Percentiles rank a stretch among this genome's conserved stretches.
Evolutionary conservation across 1,140 invertebrate species (phyloP).

Genomic region (Atta texana): DNA sequence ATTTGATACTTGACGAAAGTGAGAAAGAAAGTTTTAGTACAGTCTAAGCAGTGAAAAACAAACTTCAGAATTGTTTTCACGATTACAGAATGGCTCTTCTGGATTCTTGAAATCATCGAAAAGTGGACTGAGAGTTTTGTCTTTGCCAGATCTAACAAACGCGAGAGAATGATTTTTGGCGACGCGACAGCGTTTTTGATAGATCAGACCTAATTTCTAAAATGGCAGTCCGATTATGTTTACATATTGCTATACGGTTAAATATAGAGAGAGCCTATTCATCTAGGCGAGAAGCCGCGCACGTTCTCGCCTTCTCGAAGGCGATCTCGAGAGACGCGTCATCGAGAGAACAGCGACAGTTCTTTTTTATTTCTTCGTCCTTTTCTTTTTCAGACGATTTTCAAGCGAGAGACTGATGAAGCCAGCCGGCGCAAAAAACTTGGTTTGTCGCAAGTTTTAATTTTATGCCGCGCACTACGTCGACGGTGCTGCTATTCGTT

Average conservation of each 20-base stretch:
- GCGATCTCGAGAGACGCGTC: neutral
- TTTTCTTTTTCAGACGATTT: neutral
- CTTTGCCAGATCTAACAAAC: neutral
- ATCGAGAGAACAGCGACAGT: neutral
- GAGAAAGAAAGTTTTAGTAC: too few species aligned
- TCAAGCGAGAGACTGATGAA: neutral
- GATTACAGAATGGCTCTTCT: neutral
- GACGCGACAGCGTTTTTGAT: neutral
- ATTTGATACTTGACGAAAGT: too few species aligned
- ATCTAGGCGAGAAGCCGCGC: neutral
- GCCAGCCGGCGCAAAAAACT: neutral
- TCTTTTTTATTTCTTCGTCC: neutral
- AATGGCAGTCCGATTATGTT: slow-evolving; percentile 16
- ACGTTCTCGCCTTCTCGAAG: neutral
- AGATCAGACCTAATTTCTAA: slow-evolving; percentile 2
- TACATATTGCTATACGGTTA: slow-evolving; percentile 9
- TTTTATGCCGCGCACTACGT: slow-evolving; percentile 1
- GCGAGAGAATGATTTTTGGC: neutral
- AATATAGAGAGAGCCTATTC: slow-evolving; percentile 24
- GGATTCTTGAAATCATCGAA: neutral
- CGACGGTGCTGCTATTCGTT: neutral
- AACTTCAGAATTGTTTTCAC: too few species aligned
- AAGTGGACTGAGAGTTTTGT: neutral
- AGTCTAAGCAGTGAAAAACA: too few species aligned
- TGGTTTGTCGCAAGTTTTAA: slow-evolving; percentile 14